These are phyloP conservation scores for Alethe castanea DNA, from an alignment of 2,113 vertebrate genomes.

Conservation along the genomic window DNA sequence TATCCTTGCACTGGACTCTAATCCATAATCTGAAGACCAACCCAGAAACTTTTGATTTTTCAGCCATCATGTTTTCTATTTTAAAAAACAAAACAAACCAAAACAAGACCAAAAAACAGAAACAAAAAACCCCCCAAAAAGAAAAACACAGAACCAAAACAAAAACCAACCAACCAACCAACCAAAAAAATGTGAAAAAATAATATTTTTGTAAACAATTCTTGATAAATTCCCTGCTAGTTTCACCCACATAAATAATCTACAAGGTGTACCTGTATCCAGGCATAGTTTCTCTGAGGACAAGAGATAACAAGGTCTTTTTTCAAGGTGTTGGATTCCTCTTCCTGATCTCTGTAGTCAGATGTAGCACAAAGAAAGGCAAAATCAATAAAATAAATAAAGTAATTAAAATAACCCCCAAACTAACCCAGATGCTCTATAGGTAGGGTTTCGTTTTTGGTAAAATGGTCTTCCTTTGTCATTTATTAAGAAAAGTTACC, in stretches of 20 bases:
- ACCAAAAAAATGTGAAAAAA: neutral
- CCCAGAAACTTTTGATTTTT: neutral
- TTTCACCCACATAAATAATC: neutral
- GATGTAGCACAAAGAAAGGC: neutral
- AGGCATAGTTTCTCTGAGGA: neutral
- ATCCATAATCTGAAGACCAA: neutral
- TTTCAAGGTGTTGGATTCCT: neutral
- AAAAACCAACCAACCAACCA: too few relatives aligned
- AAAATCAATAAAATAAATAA: neutral
- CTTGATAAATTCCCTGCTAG: neutral
- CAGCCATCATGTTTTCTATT: neutral
- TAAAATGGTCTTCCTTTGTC: neutral
- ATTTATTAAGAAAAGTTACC: neutral
- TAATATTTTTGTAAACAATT: neutral
- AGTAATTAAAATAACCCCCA: accelerated
- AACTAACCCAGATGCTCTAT: neutral
- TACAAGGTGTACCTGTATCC: neutral
- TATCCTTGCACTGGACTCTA: neutral
- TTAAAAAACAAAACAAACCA: neutral
- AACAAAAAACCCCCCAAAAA: neutral
- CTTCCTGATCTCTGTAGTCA: neutral
- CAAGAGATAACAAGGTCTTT: neutral
- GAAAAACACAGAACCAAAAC: too few relatives aligned
- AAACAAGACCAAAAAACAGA: neutral
- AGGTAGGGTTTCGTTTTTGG: neutral